These are phyloP conservation scores for Ips typographus DNA, from an alignment of 1,140 invertebrate genomes.

Conservation along the genomic window DNA sequence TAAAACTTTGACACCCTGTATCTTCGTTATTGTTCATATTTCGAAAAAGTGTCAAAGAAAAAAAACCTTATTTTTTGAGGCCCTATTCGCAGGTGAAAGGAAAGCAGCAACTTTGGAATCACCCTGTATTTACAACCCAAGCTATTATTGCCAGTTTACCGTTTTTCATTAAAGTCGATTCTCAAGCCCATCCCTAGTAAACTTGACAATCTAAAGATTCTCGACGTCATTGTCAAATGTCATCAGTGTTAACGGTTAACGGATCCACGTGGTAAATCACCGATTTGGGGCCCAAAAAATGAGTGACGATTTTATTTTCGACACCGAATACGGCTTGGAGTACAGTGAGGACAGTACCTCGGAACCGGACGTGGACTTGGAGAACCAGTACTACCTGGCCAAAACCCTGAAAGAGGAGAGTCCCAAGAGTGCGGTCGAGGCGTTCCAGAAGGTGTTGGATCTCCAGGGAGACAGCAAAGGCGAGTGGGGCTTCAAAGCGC, in stretches of 20 bases:
- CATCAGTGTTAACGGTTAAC: background rate
- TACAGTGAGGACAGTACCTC: slow-evolving; percentile 94
- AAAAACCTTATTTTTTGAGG: no score
- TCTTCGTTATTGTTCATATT: no score
- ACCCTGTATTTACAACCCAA: no score
- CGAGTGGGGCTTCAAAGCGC: slow-evolving; percentile 99
- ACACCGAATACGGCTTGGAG: slow-evolving; percentile 58
- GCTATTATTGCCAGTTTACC: no score
- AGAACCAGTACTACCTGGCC: slow-evolving; percentile 99
- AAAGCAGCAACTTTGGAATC: no score
- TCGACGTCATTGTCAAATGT: background rate
- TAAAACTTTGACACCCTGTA: no score
- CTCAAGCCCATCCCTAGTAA: background rate
- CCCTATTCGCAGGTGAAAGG: no score
- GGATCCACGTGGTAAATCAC: no score
- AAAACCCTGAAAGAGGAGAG: slow-evolving; percentile 99
- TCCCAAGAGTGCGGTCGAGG: slow-evolving; percentile 82
- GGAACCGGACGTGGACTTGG: slow-evolving; percentile 97
- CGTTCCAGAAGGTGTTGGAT: slow-evolving; percentile 95
- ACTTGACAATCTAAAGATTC: background rate
- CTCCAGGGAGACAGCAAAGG: slow-evolving; percentile 96
- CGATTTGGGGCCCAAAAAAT: slow-evolving; percentile 2
- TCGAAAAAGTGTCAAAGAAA: no score
- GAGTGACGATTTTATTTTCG: slow-evolving; percentile 24
- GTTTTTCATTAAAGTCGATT: no score